Evolutionary conservation across 2,797 vertebrate species (phyloP).

Genomic region (Amphiprion clarkii): DNA sequence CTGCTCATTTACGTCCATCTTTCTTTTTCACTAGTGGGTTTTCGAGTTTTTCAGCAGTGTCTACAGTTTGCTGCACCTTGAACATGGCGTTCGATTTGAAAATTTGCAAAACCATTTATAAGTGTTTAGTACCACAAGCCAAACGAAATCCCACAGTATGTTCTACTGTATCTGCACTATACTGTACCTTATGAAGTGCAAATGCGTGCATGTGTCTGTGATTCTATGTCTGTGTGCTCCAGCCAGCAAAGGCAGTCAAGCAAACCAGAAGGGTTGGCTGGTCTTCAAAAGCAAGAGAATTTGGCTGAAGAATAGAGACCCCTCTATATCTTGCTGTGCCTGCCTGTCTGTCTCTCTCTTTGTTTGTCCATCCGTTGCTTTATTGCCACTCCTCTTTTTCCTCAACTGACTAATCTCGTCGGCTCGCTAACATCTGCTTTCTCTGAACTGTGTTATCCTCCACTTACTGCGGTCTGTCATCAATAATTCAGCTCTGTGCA

Average conservation of each 20-base stretch:
- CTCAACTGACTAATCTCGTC: constrained; percentile 39
- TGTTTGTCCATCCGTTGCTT: constrained; percentile 29
- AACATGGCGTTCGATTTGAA: neutral
- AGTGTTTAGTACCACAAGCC: constrained; percentile 1
- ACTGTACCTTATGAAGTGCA: constrained; percentile 8
- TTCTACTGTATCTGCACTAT: constrained; percentile 9
- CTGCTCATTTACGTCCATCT: neutral
- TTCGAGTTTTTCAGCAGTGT: neutral
- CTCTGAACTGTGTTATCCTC: constrained; percentile 41
- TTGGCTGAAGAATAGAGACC: constrained; percentile 68
- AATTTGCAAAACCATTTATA: neutral
- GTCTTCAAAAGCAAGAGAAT: constrained; percentile 53
- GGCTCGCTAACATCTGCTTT: constrained; percentile 55
- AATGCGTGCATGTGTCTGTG: constrained; percentile 16
- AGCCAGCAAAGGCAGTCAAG: constrained; percentile 47
- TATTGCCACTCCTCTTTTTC: constrained; percentile 30
- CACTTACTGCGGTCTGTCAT: constrained; percentile 21
- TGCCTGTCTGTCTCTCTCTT: constrained; percentile 36
- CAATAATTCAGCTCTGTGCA: constrained; percentile 10
- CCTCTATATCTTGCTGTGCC: constrained; percentile 36
- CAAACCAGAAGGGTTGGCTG: constrained; percentile 65
- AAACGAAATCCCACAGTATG: constrained; percentile 5
- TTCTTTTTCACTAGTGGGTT: neutral
- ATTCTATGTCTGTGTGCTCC: constrained; percentile 16
- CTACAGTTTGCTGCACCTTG: neutral